These are phyloP conservation scores for Hymenochirus boettgeri DNA, from an alignment of 2,113 vertebrate genomes.

Conservation along the genomic window DNA sequence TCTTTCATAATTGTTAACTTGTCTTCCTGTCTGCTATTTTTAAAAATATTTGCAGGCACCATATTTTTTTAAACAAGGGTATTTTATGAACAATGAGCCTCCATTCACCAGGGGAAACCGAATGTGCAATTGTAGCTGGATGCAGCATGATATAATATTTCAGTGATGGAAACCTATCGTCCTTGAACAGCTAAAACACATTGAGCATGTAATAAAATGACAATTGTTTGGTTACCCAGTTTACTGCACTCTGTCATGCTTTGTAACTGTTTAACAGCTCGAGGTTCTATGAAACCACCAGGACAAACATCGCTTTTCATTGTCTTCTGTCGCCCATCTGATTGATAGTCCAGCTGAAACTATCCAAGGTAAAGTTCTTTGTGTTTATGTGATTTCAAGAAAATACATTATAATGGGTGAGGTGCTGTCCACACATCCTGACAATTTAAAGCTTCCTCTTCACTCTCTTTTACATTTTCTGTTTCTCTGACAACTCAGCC, in stretches of 20 bases:
- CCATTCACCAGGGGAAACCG: too few relatives aligned
- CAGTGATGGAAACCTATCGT: too few relatives aligned
- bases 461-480: too few relatives aligned
- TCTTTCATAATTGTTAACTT: too few relatives aligned
- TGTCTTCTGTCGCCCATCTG: conserved; percentile 9
- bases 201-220: neutral
- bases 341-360: conserved; percentile 4
- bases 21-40: too few relatives aligned
- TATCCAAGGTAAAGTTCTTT: neutral
- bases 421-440: neutral
- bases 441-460: neutral
- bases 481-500: too few relatives aligned
- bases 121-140: too few relatives aligned
- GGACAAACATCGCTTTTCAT: neutral
- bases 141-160: too few relatives aligned
- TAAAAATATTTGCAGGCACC: too few relatives aligned
- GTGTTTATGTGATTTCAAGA: neutral
- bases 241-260: neutral
- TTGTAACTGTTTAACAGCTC: conserved; percentile 15
- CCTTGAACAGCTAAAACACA: too few relatives aligned
- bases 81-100: too few relatives aligned
- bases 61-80: too few relatives aligned
- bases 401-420: neutral
- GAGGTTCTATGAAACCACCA: conserved; percentile 6
- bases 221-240: neutral